A percentile compares a stretch with the other conserved stretches of the same genome.
phyloP scores from a whole-genome alignment of 2,888 invertebrate species.

The Bellardia bayeri region DNA sequence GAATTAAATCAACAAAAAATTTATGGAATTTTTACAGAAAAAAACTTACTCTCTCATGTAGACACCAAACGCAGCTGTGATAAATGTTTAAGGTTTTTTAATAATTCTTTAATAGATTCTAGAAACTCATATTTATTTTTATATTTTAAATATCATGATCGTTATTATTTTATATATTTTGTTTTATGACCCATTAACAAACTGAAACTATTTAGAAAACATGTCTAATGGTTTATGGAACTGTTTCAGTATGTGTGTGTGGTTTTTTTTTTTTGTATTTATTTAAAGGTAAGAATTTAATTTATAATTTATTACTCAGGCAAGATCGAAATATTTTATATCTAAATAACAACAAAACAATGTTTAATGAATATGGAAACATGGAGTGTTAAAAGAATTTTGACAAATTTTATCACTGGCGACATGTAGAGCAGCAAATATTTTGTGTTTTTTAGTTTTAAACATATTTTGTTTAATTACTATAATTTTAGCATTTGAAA shows the following conservation, averaged over 20 bases:
- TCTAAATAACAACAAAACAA: not conserved
- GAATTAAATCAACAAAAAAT: constrained; percentile 45
- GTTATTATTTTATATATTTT: constrained; percentile 38
- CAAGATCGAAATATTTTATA: not conserved
- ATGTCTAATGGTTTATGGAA: not conserved
- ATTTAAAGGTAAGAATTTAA: constrained; percentile 26
- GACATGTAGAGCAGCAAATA: constrained; percentile 27
- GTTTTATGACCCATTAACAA: constrained; percentile 57
- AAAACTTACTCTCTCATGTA: constrained; percentile 6
- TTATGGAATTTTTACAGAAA: constrained; percentile 40
- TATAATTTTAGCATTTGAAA: not conserved
- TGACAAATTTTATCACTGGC: constrained; percentile 40
- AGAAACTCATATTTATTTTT: constrained; percentile 19
- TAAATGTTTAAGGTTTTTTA: constrained; percentile 52
- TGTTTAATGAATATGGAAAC: constrained; percentile 5
- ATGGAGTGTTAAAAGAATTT: not conserved
- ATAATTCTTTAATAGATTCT: constrained; percentile 58
- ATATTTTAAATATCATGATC: constrained; percentile 31
- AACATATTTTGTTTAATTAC: not conserved
- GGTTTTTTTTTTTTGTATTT: constrained; percentile 8
- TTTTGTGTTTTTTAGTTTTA: not conserved
- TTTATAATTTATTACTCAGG: constrained; percentile 31
- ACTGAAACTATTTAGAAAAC: constrained; percentile 48
- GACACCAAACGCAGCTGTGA: constrained; percentile 63
- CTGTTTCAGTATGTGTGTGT: not conserved